Base-by-base conservation (phyloP, 2,888 invertebrate species). In the Cephus rjabovi region DNA sequence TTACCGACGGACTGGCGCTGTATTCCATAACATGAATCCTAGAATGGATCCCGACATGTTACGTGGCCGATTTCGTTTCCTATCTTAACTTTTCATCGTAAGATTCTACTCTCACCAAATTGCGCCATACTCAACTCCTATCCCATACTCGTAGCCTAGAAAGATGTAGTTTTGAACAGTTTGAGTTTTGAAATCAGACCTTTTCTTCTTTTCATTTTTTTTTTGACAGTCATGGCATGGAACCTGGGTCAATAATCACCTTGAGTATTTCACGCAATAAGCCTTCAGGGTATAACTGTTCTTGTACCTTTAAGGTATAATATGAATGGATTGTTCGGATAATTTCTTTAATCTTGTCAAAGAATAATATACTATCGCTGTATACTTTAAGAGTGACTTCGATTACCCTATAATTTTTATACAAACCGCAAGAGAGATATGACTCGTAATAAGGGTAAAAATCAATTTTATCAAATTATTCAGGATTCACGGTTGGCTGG, bases 11-110 rank as follows among this genome's bases (percentile, higher is more conserved):
- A 56, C 56, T 9, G 9, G 23, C 23, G 56, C 56, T 56, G 23
- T 56, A 56, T 56, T 56, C 56, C 56, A 56, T 23, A 56, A 23
- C 9, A 23, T 56, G 9, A 77, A 75, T 77, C 77, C 31, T 68
- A 34, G 37, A 77, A 74, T 69, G 56, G 74, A 75, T 75, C 70
- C 70, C 34, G 56, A 23, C 56, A 23, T 9, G 56, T 73, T 71
- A 31, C 40, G 75, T 75, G 77, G 77, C 56, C 75, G 40, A 34
- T 70, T 35, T 77, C 75, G 74, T 74, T 34, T 35, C 30, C 37
- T 77, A 77, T 77, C 77, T 75, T 56, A 40, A 71, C 37, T 75
- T 75, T 77, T 74, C 77, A 77, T 77, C 75, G n/a, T 30, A 68
- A 71, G 35, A 71, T 75, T 75, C 73, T 33, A 75, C 71, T 77